Base-by-base conservation (phyloP, 2,113 vertebrate species). In the Corythornis vintsioides region DNA sequence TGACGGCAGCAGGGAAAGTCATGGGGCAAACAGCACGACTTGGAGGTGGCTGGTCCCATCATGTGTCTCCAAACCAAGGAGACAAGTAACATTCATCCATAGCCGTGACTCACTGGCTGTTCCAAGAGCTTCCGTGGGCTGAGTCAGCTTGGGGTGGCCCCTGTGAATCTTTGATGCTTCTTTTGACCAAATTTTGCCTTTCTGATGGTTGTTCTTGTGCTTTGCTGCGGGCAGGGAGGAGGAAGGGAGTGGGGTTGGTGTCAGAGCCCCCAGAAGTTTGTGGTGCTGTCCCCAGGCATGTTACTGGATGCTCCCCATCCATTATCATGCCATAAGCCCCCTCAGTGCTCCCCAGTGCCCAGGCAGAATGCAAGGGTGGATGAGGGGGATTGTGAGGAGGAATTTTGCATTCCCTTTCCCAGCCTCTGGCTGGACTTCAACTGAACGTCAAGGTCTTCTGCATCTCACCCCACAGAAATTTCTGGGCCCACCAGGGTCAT, bases 401-500 rank as follows among this genome's bases (percentile, higher is more conserved):
- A 77, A 70, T 45, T 69, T 86, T 79, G 48, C 48, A 10, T 70
- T 65, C 56, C 5, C 60, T 33, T 89, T 73, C 78, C 57, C 82
- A 93, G 52, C 73, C 28, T 75, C 38, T 1, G 14, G 13, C 52
- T 38, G 14, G n/a, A 42, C 38, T 83, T 79, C 63, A 73, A 40
- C 29, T 2, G 2, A 29, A 15, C 47, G 82, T 55, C 29, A 16
- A 86, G 28, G 21, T 42, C 83, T 91, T 53, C 38, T 29, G 15
- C 81, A 76, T 96, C 96, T 73, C 88, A 88, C 82, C 93, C 95
- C 94, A 92, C 94, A 87, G 42, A 86, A 53, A 92, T 87, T 83
- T 88, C 67, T 72, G 89, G 75, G 90, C 52, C 73, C 80, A 57
- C 70, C 38, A 4, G 82, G 88, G 96, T 94, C 94, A 91, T 66